Conservation (phyloP, 2,797 vertebrate species). For the Macroramphosus scolopax region DNA sequence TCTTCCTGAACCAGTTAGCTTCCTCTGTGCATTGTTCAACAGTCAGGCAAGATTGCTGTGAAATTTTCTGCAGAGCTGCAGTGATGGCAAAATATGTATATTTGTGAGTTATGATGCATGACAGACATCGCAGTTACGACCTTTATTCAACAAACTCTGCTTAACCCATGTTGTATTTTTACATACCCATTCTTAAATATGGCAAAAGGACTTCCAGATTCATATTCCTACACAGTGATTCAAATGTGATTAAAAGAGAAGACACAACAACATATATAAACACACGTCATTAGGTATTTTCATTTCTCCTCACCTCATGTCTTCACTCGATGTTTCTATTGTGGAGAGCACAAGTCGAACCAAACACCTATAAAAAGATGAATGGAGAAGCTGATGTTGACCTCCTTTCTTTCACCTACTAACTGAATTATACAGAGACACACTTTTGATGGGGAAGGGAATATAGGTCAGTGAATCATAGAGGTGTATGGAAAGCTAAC, state of each 20-base stretch:
- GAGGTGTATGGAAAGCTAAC: slow-evolving; percentile 52
- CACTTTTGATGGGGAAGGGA: slow-evolving; percentile 54
- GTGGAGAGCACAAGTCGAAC: slow-evolving; percentile 80
- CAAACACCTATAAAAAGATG: slow-evolving; percentile 83
- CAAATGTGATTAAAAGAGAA: neutral
- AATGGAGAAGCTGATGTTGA: slow-evolving; percentile 58
- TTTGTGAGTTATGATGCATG: slow-evolving; percentile 2
- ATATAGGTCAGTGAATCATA: slow-evolving; percentile 74
- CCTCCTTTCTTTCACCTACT: slow-evolving; percentile 76
- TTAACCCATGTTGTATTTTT: neutral
- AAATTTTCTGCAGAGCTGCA: slow-evolving; percentile 81
- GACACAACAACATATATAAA: neutral
- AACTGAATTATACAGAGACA: slow-evolving; percentile 65
- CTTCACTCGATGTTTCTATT: slow-evolving; percentile 64
- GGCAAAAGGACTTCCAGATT: slow-evolving; percentile 69
- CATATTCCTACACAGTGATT: slow-evolving; percentile 45
- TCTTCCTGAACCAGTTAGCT: slow-evolving; percentile 92
- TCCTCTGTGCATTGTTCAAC: slow-evolving; percentile 71
- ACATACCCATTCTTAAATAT: slow-evolving; percentile 77
- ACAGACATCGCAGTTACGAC: slow-evolving; percentile 5
- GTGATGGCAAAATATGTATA: slow-evolving; percentile 29
- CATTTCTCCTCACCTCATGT: slow-evolving; percentile 68
- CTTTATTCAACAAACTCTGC: slow-evolving; percentile 3
- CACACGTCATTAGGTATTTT: neutral
- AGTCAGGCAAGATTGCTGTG: slow-evolving; percentile 51